These are phyloP conservation scores for Paradisaea rubra DNA, from an alignment of 2,113 vertebrate species.

Conservation along the genomic window DNA sequence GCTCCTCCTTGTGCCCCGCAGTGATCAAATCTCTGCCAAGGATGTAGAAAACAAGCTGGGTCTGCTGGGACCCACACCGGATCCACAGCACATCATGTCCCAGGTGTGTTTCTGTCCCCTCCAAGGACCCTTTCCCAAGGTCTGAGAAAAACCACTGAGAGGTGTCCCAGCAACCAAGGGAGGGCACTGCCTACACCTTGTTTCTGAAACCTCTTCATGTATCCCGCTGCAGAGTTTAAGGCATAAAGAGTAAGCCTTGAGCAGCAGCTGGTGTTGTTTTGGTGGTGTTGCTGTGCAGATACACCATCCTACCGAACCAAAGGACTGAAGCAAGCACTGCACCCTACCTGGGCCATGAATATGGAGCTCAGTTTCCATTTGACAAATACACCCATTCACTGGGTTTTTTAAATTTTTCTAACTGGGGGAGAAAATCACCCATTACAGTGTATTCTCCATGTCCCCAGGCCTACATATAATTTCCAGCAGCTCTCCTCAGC, in stretches of 20 bases:
- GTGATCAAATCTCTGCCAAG: neutral
- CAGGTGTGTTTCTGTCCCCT: rapidly evolving
- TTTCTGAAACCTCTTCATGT: neutral
- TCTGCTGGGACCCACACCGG: neutral
- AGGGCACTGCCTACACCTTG: neutral
- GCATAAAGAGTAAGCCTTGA: neutral
- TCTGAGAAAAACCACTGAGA: neutral
- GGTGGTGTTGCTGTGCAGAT: neutral
- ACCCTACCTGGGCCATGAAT: conserved; percentile 3
- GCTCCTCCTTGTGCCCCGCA: neutral
- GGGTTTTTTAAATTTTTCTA: neutral
- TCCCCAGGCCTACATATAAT: conserved; percentile 57
- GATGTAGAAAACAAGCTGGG: rapidly evolving
- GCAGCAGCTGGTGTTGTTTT: neutral
- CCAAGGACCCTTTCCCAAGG: neutral
- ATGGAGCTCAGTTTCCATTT: conserved; percentile 34
- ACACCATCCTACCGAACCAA: neutral
- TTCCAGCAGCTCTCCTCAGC: conserved; percentile 58
- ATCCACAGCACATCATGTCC: no score
- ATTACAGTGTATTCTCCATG: conserved; percentile 22
- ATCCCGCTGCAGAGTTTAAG: neutral
- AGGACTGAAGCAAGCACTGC: neutral
- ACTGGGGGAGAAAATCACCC: conserved; percentile 32
- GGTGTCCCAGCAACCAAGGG: neutral
- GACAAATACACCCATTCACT: conserved; percentile 46